Conservation (phyloP, 2,888 invertebrate genomes). For the Sussaba pulchella region DNA sequence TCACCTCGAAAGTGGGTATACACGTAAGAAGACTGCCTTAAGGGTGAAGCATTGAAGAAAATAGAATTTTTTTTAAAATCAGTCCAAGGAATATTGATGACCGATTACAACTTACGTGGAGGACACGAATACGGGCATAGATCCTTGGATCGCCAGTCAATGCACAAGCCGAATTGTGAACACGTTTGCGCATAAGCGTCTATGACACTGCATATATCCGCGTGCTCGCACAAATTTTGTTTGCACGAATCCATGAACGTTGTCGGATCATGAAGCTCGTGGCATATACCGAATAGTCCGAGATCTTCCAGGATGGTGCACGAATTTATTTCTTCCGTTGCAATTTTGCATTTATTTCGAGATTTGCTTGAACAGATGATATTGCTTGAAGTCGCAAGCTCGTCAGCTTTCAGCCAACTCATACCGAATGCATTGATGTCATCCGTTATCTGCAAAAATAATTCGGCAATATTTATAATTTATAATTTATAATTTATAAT, state of each 20-base stretch:
- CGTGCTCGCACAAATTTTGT: conserved; percentile 87
- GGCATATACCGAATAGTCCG: conserved; percentile 88
- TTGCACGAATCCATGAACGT: conserved; percentile 90
- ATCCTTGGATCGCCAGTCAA: conserved; percentile 88
- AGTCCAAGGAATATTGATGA: too few species aligned
- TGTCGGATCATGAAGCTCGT: conserved; percentile 89
- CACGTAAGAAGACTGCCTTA: too few species aligned
- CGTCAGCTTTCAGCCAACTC: conserved; percentile 85
- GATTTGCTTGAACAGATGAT: conserved; percentile 81
- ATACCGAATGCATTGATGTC: conserved; percentile 85
- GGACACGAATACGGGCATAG: conserved; percentile 89
- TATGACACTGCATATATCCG: conserved; percentile 88
- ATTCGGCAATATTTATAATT: conserved; percentile 21
- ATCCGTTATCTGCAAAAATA: conserved; percentile 84
- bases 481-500: not conserved
- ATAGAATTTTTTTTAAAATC: too few species aligned
- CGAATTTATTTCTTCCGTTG: conserved; percentile 88
- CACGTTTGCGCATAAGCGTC: conserved; percentile 92
- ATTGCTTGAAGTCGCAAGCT: conserved; percentile 72
- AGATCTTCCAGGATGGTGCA: conserved; percentile 88
- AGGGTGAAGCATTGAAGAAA: too few species aligned
- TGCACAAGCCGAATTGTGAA: conserved; percentile 89
- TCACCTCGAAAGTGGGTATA: too few species aligned
- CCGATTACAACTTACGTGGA: conserved; percentile 76
- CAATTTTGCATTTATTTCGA: conserved; percentile 83